Conservation (phyloP, 2,113 vertebrate species). For the Connochaetes taurinus region DNA sequence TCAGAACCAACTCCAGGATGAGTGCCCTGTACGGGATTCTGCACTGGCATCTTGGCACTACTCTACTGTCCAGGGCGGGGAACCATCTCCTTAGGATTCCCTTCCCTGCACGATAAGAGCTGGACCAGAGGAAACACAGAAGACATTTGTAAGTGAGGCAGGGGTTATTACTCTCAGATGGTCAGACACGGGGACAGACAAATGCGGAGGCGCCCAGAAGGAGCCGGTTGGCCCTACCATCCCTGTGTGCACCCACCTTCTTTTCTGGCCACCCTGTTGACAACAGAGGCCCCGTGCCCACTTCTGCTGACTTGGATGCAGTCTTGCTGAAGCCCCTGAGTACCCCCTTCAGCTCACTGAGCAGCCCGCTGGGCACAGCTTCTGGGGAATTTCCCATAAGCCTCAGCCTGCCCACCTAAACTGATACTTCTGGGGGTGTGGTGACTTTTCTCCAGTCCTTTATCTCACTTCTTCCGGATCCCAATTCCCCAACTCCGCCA, state of each 20-base stretch:
- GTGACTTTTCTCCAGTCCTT: not conserved
- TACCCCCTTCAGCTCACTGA: not conserved
- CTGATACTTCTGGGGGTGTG: not conserved
- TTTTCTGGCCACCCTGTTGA: not conserved
- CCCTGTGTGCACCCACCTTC: not conserved
- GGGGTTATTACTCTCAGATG: not conserved
- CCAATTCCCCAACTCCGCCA: not conserved
- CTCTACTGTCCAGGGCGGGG: rapidly evolving
- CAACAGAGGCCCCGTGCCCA: not conserved
- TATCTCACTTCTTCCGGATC: not conserved
- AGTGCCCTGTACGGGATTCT: rapidly evolving
- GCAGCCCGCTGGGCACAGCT: not conserved
- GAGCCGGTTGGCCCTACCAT: not conserved
- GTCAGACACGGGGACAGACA: not conserved
- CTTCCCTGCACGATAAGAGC: not conserved
- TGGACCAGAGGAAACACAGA: not conserved
- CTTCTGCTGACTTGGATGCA: not conserved
- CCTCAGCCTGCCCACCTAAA: not conserved
- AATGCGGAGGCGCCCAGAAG: rapidly evolving
- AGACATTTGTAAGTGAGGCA: not conserved
- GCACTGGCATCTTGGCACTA: not conserved
- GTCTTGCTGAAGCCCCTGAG: rapidly evolving
- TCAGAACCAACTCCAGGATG: too few relatives aligned
- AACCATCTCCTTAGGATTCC: not conserved
- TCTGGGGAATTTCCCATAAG: not conserved